phyloP scores from a whole-genome alignment of 2,888 invertebrate genomes.

The Ophion costatus region DNA sequence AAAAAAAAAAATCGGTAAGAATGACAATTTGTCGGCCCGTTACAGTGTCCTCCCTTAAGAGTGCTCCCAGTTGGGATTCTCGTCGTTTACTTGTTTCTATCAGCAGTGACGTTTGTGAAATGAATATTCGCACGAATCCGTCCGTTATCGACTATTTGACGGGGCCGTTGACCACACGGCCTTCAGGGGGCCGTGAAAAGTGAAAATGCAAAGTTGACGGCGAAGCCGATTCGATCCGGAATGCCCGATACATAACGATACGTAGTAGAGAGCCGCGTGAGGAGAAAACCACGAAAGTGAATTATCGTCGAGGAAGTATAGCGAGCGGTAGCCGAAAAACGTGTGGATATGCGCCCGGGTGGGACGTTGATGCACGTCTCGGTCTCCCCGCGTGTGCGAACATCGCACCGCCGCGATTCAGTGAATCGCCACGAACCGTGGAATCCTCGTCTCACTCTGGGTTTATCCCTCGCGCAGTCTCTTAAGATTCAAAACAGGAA shows the following conservation, averaged over 20 bases:
- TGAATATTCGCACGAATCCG: too few species aligned
- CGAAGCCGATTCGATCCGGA: not conserved
- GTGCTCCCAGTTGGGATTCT: too few species aligned
- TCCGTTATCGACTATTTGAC: too few species aligned
- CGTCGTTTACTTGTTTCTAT: too few species aligned
- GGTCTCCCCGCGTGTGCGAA: conserved; percentile 28
- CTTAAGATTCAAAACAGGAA: conserved; percentile 67
- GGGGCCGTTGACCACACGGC: too few species aligned
- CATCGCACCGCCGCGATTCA: conserved; percentile 7
- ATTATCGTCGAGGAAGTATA: conserved; percentile 67
- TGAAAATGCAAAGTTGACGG: not conserved
- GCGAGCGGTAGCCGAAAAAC: conserved; percentile 65
- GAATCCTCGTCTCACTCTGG: conserved; percentile 22
- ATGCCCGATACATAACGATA: conserved; percentile 14
- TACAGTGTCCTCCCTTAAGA: too few species aligned
- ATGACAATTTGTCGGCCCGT: too few species aligned
- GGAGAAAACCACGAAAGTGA: conserved; percentile 63
- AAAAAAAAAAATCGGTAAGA: too few species aligned
- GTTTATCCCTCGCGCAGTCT: conserved; percentile 50
- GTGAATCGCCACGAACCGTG: conserved; percentile 10
- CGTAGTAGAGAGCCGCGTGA: conserved; percentile 21
- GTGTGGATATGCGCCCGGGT: conserved; percentile 70
- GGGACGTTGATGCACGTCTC: conserved; percentile 67
- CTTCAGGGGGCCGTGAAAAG: not conserved
- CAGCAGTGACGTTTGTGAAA: too few species aligned